Evolutionary conservation across 2,888 invertebrate genomes (phyloP).

Genomic region (Ditylenchus weischeri): DNA sequence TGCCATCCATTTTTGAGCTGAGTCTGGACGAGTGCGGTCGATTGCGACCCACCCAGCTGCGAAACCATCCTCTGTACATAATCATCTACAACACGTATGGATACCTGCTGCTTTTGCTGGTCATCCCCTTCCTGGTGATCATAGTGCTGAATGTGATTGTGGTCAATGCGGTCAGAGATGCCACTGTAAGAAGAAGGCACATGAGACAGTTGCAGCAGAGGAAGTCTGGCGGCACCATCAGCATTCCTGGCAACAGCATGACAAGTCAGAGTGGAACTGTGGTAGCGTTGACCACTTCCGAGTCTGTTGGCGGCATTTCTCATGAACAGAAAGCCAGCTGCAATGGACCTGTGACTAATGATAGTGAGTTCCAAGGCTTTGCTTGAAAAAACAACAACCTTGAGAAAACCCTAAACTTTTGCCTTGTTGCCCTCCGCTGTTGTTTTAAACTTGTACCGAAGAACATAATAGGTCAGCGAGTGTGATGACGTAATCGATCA

Average conservation of each 20-base stretch:
- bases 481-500: too few species aligned
- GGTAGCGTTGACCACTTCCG: neutral
- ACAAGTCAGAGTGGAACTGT: neutral
- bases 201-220: constrained; percentile 8
- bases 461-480: too few species aligned
- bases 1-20: constrained; percentile 48
- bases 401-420: too few species aligned
- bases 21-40: constrained; percentile 47
- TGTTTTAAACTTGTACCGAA: too few species aligned
- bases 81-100: constrained; percentile 48
- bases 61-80: constrained; percentile 44
- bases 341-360: neutral
- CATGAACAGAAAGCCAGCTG: too few species aligned
- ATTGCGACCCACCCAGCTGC: constrained; percentile 39
- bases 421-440: too few species aligned
- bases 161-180: constrained; percentile 3
- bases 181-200: neutral
- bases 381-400: neutral
- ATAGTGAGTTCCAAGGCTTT: neutral
- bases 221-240: neutral
- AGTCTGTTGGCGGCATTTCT: neutral
- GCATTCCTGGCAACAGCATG: constrained; percentile 1
- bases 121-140: constrained; percentile 51
- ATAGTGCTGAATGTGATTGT: constrained; percentile 41
- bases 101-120: constrained; percentile 44